Conservation (phyloP, 2,113 vertebrate species). For the Actinemys pallida region DNA sequence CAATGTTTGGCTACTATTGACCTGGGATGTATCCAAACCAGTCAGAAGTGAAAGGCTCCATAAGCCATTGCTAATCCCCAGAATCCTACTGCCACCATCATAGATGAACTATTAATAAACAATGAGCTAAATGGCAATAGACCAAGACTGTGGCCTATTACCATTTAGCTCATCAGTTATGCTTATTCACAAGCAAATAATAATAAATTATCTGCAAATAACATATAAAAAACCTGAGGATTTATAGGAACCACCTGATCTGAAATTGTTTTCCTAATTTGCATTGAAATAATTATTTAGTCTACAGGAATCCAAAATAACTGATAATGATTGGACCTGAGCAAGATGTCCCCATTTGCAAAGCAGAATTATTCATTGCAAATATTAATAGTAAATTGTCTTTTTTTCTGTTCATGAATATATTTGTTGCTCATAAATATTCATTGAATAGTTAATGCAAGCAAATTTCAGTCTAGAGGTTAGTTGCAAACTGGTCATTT, state of each 20-base stretch:
- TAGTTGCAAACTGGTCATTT: background rate
- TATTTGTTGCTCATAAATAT: conserved; percentile 57
- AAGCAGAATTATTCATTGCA: conserved; percentile 42
- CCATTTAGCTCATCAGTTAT: background rate
- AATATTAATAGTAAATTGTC: conserved; percentile 66
- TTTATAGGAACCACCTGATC: background rate
- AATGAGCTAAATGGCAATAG: background rate
- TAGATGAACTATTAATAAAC: background rate
- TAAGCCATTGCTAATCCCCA: background rate
- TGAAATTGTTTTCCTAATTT: conserved; percentile 20
- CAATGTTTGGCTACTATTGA: background rate
- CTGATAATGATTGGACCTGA: conserved; percentile 37
- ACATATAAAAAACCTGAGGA: background rate
- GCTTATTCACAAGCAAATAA: background rate
- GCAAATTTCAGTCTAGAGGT: conserved; percentile 11
- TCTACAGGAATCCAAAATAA: background rate
- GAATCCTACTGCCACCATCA: background rate
- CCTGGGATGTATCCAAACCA: background rate
- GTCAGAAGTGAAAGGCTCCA: background rate
- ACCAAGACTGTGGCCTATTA: background rate
- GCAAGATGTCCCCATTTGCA: conserved; percentile 42
- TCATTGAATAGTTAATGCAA: conserved; percentile 38
- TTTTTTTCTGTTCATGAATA: conserved; percentile 47
- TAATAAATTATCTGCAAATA: background rate
- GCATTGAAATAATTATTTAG: background rate